Conservation (phyloP, 2,113 vertebrate species). For the Corythoichthys intestinalis region DNA sequence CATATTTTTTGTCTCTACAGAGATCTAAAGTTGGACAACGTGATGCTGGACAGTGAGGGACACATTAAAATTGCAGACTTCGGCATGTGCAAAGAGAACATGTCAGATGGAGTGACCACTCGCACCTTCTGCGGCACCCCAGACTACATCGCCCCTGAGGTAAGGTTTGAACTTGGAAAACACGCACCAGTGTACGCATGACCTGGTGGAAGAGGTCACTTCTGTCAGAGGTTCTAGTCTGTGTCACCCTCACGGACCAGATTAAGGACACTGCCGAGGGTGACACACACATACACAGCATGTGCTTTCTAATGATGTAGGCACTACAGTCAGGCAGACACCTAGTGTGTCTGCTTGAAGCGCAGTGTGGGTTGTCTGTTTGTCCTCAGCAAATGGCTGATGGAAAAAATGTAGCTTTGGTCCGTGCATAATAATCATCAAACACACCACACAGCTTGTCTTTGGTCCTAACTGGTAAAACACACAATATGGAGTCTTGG, state of each 20-base stretch:
- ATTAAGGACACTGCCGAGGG: constrained; percentile 55
- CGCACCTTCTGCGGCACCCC: constrained; percentile 98
- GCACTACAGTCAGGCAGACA: constrained; percentile 30
- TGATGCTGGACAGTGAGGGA: constrained; percentile 93
- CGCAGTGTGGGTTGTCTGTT: constrained; percentile 10
- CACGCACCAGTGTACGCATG: not conserved
- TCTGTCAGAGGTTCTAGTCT: constrained; percentile 36
- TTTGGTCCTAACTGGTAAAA: not conserved
- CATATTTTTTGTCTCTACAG: constrained; percentile 60
- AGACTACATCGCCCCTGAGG: constrained; percentile 98
- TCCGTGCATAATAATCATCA: not conserved
- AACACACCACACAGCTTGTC: not conserved
- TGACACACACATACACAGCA: constrained; percentile 15
- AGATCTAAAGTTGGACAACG: constrained; percentile 95
- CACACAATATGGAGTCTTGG: too few relatives aligned
- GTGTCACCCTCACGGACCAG: constrained; percentile 43
- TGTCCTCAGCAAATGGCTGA: not conserved
- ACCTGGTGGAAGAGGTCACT: constrained; percentile 40
- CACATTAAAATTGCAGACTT: constrained; percentile 99
- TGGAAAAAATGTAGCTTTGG: not conserved
- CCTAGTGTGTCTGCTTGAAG: constrained; percentile 10
- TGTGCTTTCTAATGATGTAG: constrained; percentile 26
- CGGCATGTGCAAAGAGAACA: constrained; percentile 97
- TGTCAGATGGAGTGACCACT: constrained; percentile 83
- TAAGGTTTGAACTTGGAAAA: constrained; percentile 46